Percentiles rank a stretch among this genome's conserved stretches.
These are phyloP conservation scores for Danionella cerebrum DNA, from an alignment of 2,113 vertebrate species.

Conservation along the genomic window DNA sequence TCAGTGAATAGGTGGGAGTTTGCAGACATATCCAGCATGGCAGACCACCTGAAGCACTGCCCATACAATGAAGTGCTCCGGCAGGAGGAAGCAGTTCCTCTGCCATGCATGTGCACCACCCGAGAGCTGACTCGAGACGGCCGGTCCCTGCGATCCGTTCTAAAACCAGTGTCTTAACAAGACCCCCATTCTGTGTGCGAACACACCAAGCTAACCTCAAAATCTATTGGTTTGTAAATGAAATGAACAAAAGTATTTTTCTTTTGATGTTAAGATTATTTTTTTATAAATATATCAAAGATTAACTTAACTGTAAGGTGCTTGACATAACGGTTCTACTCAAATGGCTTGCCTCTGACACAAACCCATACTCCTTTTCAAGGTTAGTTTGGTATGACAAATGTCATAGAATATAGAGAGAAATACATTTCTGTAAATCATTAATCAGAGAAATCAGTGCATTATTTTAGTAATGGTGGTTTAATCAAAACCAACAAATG, in stretches of 20 bases:
- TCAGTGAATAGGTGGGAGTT: conserved; percentile 89
- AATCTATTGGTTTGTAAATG: conserved; percentile 73
- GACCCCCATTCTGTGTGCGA: conserved; percentile 53
- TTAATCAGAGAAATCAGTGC: too few relatives aligned
- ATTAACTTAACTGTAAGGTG: background rate
- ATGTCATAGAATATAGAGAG: too few relatives aligned
- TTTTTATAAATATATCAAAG: conserved; percentile 40
- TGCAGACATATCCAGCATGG: conserved; percentile 89
- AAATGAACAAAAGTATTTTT: conserved; percentile 36
- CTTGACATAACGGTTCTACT: background rate
- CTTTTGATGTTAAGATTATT: conserved; percentile 78
- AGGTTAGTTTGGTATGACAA: too few relatives aligned
- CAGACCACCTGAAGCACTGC: conserved; percentile 90
- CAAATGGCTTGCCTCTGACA: background rate
- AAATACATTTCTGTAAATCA: too few relatives aligned
- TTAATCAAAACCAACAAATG: too few relatives aligned
- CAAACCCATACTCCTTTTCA: background rate
- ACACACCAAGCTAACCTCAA: conserved; percentile 61
- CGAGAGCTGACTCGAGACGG: conserved; percentile 81
- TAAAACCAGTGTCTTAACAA: conserved; percentile 74
- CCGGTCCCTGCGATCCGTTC: conserved; percentile 81
- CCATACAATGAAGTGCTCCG: conserved; percentile 83
- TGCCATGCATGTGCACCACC: conserved; percentile 91
- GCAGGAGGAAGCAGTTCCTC: conserved; percentile 81
- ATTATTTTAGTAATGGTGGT: too few relatives aligned